These are phyloP conservation scores for Crotophaga sulcirostris DNA, from an alignment of 2,113 vertebrate species.

Conservation along the genomic window DNA sequence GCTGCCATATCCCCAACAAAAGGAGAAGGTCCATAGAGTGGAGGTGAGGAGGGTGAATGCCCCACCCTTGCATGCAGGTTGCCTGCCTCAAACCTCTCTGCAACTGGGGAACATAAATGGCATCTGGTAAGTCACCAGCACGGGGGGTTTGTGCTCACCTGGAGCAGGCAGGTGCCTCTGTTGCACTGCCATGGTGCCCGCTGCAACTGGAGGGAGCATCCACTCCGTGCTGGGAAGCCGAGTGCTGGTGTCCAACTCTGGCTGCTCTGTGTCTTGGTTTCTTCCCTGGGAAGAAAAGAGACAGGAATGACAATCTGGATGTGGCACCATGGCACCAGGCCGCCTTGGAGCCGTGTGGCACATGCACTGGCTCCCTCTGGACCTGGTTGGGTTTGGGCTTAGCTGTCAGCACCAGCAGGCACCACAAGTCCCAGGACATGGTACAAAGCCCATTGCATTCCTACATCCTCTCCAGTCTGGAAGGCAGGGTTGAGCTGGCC, in stretches of 20 bases:
- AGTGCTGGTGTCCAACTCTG: neutral
- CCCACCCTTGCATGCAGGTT: neutral
- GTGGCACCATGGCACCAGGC: neutral
- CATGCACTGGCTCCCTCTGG: neutral
- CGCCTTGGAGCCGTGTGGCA: neutral
- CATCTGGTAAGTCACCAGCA: neutral
- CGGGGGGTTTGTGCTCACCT: neutral
- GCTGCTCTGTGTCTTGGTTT: neutral
- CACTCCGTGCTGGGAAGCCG: fast-evolving
- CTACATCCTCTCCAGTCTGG: neutral
- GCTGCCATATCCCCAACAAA: neutral
- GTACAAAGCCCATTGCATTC: neutral
- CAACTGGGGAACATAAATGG: neutral
- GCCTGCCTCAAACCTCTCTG: neutral
- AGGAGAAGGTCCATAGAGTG: neutral
- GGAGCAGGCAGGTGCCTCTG: neutral
- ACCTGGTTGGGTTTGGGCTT: neutral
- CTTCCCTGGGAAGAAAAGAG: neutral
- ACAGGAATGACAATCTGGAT: neutral
- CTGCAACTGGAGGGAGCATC: neutral
- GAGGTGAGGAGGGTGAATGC: neutral
- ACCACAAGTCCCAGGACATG: neutral
- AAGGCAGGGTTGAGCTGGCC: neutral
- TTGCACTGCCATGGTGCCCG: neutral
- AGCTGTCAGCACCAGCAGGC: neutral